Evolutionary conservation across 2,888 invertebrate genomes (phyloP).

Genomic region (Cryptus viduatorius): DNA sequence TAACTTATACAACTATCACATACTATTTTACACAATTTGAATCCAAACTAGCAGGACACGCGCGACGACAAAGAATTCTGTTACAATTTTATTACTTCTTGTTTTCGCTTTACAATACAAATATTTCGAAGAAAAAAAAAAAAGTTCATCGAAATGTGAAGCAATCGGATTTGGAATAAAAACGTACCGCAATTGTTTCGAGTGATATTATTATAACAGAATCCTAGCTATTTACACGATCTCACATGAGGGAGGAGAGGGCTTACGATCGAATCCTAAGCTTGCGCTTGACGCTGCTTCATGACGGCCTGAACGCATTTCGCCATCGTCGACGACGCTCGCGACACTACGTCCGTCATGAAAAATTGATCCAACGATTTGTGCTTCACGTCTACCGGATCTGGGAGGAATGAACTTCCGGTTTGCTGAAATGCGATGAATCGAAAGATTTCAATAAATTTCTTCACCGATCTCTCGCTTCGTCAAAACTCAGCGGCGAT

Average conservation of each 20-base stretch:
- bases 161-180: constrained; percentile 52
- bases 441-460: constrained; percentile 54
- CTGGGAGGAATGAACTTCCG: constrained; percentile 73
- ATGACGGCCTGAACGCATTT: constrained; percentile 97
- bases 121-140: constrained; percentile 26
- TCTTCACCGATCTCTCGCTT: background rate
- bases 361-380: constrained; percentile 93
- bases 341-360: constrained; percentile 98
- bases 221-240: constrained; percentile 73
- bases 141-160: constrained; percentile 43
- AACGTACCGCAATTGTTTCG: constrained; percentile 50
- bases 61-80: constrained; percentile 69
- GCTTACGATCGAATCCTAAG: constrained; percentile 52
- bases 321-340: constrained; percentile 99
- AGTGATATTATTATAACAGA: constrained; percentile 72
- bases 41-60: constrained; percentile 48
- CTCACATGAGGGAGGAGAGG: constrained; percentile 43
- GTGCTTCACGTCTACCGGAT: constrained; percentile 89
- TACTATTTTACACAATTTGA: constrained; percentile 64
- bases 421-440: constrained; percentile 71
- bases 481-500: too few relatives aligned
- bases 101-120: constrained; percentile 46
- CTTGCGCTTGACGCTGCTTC: constrained; percentile 87
- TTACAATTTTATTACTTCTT: constrained; percentile 68
- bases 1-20: constrained; percentile 68